Evolutionary conservation across 1,140 invertebrate genomes (phyloP).

Genomic region (Drosophila burlai): DNA sequence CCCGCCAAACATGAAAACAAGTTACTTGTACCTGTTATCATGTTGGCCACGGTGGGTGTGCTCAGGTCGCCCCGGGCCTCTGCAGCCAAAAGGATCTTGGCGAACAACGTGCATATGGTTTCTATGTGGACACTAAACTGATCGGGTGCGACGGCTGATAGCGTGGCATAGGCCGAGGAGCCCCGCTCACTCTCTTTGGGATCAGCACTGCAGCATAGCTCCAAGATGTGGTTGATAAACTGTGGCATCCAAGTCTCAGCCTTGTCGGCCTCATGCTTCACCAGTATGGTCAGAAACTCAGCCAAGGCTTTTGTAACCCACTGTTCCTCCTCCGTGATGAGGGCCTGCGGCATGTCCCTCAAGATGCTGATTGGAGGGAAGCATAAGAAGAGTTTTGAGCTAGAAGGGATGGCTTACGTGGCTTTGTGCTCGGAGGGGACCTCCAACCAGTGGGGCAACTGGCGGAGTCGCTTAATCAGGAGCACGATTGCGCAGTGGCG

Average conservation of each 20-base stretch:
- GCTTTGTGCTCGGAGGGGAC: constrained; percentile 86
- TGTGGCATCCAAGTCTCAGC: constrained; percentile 88
- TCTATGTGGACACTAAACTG: constrained; percentile 77
- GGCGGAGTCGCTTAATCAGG: constrained; percentile 88
- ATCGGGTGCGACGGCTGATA: constrained; percentile 75
- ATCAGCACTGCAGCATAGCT: constrained; percentile 60
- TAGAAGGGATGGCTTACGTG: constrained; percentile 76
- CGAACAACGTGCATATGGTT: constrained; percentile 70
- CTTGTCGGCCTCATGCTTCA: constrained; percentile 89
- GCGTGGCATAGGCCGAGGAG: constrained; percentile 68
- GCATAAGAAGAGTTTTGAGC: neutral
- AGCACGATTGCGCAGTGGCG: constrained; percentile 89
- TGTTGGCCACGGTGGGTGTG: constrained; percentile 67
- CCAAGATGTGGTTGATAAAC: constrained; percentile 88
- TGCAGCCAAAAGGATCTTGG: constrained; percentile 49
- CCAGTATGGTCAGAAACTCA: constrained; percentile 89
- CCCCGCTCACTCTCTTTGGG: constrained; percentile 75
- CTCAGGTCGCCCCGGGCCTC: constrained; percentile 63
- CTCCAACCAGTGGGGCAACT: constrained; percentile 88
- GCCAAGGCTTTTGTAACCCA: constrained; percentile 88
- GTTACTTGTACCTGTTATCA: constrained; percentile 64
- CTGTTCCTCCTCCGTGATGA: constrained; percentile 88
- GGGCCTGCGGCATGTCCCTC: constrained; percentile 86
- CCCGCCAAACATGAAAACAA: constrained; percentile 71
- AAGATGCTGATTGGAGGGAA: constrained; percentile 86